These are phyloP conservation scores for Yponomeuta malinellus DNA, from an alignment of 2,888 invertebrate species.

Conservation along the genomic window DNA sequence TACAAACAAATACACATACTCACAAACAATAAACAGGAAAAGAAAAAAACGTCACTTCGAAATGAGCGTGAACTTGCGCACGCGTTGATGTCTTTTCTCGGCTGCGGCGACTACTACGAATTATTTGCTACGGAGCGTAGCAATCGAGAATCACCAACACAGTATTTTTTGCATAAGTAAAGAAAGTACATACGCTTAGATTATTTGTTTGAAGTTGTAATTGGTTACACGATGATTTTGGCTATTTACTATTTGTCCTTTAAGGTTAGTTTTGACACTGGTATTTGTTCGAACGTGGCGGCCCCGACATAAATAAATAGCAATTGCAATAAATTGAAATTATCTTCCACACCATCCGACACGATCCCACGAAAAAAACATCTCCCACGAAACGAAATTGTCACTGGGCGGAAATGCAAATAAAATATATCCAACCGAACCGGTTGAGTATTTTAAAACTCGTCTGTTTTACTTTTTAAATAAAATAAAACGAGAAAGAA, in stretches of 20 bases:
- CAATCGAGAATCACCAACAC: too few species aligned
- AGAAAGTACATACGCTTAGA: too few species aligned
- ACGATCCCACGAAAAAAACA: neutral
- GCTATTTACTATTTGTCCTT: too few species aligned
- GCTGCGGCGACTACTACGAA: neutral
- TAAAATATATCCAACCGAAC: conserved; percentile 59
- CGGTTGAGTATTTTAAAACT: conserved; percentile 63
- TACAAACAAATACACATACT: neutral
- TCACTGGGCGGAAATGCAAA: conserved; percentile 59
- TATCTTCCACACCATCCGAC: neutral
- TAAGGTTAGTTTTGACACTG: too few species aligned
- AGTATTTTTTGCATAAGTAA: too few species aligned
- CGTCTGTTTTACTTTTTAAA: conserved; percentile 24
- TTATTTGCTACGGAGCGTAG: conserved; percentile 2
- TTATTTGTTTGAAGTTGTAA: too few species aligned
- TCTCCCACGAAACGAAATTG: neutral
- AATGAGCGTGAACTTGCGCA: neutral
- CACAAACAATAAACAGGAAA: neutral
- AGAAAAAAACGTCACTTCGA: neutral
- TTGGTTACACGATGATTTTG: too few species aligned
- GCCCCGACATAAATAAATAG: too few species aligned
- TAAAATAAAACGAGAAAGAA: conserved; percentile 20
- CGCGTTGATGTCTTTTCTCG: conserved; percentile 9
- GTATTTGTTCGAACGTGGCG: too few species aligned
- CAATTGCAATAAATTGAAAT: too few species aligned